Percentiles rank a stretch among this genome's conserved stretches.
phyloP scores from a whole-genome alignment of 2,888 invertebrate genomes.

The Mayetiola destructor region DNA sequence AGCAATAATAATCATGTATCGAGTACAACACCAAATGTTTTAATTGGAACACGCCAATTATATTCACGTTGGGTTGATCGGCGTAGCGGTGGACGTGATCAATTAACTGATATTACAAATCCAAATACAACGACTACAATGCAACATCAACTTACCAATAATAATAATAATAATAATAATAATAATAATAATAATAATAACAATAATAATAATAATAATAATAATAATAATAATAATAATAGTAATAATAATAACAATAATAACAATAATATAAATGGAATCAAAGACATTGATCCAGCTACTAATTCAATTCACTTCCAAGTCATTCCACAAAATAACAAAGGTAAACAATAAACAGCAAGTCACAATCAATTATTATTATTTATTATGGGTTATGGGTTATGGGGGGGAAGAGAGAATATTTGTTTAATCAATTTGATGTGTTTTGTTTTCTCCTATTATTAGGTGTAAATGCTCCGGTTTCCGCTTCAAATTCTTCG shows the following conservation, averaged over 20 bases:
- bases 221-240: no score
- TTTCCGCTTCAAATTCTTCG: conserved; percentile 25
- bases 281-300: conserved; percentile 19
- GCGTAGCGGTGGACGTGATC: conserved; percentile 27
- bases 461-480: no score
- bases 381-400: no score
- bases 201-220: no score
- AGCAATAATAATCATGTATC: conserved; percentile 30
- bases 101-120: conserved; percentile 13
- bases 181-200: no score
- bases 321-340: conserved; percentile 25
- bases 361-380: no score
- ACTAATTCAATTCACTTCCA: conserved; percentile 29
- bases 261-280: conserved; percentile 18
- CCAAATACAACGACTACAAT: conserved; percentile 16
- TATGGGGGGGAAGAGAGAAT: no score
- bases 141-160: conserved; percentile 17
- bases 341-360: no score
- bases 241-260: conserved; percentile 20
- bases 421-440: no score
- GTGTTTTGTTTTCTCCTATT: no score
- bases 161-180: no score
- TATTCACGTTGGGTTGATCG: conserved; percentile 35
- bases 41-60: conserved; percentile 32
- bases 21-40: conserved; percentile 31